Evolutionary conservation across 2,797 vertebrate species (phyloP).

Genomic region (Mormyrops attenuatus): DNA sequence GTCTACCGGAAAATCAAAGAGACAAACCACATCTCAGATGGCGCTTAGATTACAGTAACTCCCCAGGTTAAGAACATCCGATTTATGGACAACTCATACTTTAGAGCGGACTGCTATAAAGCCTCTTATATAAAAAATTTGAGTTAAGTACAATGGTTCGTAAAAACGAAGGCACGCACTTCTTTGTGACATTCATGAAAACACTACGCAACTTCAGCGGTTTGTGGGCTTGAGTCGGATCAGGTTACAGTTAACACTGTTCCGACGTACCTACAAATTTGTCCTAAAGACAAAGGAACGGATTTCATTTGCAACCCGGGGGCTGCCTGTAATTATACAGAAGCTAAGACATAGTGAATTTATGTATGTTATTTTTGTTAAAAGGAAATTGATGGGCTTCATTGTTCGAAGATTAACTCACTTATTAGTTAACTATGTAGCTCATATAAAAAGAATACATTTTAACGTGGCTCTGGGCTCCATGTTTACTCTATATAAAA

Average conservation of each 20-base stretch:
- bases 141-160: neutral
- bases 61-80: neutral
- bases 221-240: neutral
- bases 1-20: slow-evolving; percentile 23
- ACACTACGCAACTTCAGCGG: neutral
- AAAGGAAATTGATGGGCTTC: slow-evolving; percentile 45
- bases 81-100: neutral
- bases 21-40: slow-evolving; percentile 28
- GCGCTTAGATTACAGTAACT: slow-evolving; percentile 42
- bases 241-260: neutral
- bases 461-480: slow-evolving; percentile 17
- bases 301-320: neutral
- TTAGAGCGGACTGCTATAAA: neutral
- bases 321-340: slow-evolving; percentile 40
- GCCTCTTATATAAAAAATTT: neutral
- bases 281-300: neutral
- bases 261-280: neutral
- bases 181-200: neutral
- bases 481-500: neutral
- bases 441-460: too few relatives aligned
- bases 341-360: slow-evolving; percentile 24
- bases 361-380: slow-evolving; percentile 45
- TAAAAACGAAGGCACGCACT: neutral
- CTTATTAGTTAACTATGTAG: neutral
- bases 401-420: slow-evolving; percentile 49